Evolutionary conservation across 2,113 vertebrate species (phyloP).

Genomic region (Cynoglossus semilaevis): DNA sequence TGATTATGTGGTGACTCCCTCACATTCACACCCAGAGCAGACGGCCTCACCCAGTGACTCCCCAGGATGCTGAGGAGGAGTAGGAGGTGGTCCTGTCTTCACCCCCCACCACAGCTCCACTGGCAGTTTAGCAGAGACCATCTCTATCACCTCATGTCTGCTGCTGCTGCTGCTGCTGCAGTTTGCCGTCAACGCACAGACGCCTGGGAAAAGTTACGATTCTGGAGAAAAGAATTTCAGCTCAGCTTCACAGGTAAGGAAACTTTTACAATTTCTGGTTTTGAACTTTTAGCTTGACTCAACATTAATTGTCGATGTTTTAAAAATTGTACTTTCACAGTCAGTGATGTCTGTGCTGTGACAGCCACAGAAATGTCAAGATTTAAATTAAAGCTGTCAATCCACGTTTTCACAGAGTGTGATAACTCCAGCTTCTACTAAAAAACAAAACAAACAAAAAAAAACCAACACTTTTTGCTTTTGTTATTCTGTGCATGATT

Average conservation of each 20-base stretch:
- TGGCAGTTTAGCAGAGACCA: slow-evolving; percentile 21
- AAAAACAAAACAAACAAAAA: no score
- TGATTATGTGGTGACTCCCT: slow-evolving; percentile 34
- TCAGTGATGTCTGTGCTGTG: no score
- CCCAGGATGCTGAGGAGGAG: slow-evolving; percentile 35
- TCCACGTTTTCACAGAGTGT: no score
- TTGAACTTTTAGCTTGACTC: no score
- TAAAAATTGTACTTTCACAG: no score
- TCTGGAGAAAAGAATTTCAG: background rate
- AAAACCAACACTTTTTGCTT: no score
- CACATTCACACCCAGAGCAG: slow-evolving; percentile 18
- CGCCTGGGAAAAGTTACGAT: slow-evolving; percentile 1
- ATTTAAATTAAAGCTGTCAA: no score
- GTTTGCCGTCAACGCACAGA: background rate
- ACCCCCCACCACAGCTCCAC: slow-evolving; percentile 31
- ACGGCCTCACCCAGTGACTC: slow-evolving; percentile 31
- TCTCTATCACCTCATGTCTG: slow-evolving; percentile 37
- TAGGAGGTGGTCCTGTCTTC: slow-evolving; percentile 53
- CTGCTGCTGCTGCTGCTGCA: slow-evolving; percentile 10
- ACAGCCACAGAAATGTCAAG: no score
- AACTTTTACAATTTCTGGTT: background rate
- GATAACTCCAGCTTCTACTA: no score
- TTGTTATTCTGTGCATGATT: no score
- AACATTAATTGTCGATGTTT: no score
- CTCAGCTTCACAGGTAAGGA: no score